Evolutionary conservation across 1,140 invertebrate genomes (phyloP), one percentile per base, ranked within the genome.

Genomic region (Drosophila tani): DNA sequence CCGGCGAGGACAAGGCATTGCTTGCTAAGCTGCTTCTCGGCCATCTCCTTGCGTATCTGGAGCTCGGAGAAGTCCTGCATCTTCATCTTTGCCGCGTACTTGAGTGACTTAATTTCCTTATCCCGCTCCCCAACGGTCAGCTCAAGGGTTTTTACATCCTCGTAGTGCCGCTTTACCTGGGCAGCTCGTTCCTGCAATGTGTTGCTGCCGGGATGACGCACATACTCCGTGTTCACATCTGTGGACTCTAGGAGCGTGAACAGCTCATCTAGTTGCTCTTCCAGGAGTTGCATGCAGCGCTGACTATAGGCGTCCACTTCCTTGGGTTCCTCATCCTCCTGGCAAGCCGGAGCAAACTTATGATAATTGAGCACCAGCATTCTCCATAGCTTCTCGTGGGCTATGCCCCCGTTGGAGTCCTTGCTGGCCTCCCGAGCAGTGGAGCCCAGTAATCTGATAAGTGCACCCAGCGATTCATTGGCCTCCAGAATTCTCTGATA

Each of bases 11-110:
- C 45, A 15, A 79, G 75, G 12, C 99, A 97, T 21, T 96, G 95
- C 76, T 96, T 95, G 21, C 96, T 96, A 55, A 99, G 92, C 92
- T 98, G 98, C 92, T 98, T 98, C 92, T 99, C 99, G 4, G 97
- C 96, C 68, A 99, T 94, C 90, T 99, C 98, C 82, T 98, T 96
- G 14, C 98, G 94, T 32, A 99, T 95, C 75, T 96, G 96, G 95
- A 98, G 97, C 93, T 99, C 97, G 41, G 97, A 98, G 41, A 98
- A 92, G 93, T 99, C 98, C 90, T 99, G 98, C 94, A 98, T 97
- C 93, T 99, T 99, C 24, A 94, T 94, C 93, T 98, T 97, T 5
- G 99, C 92, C 27, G 95, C 94, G 83, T 97, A 95, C 93, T 96
- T 96, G 1, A 98, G 93, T 82, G 99, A 97, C 65, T 97, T 95